Percentiles rank a stretch among this genome's conserved stretches.
phyloP scores from a whole-genome alignment of 2,113 vertebrate genomes.

The Arothron firmamentum region DNA sequence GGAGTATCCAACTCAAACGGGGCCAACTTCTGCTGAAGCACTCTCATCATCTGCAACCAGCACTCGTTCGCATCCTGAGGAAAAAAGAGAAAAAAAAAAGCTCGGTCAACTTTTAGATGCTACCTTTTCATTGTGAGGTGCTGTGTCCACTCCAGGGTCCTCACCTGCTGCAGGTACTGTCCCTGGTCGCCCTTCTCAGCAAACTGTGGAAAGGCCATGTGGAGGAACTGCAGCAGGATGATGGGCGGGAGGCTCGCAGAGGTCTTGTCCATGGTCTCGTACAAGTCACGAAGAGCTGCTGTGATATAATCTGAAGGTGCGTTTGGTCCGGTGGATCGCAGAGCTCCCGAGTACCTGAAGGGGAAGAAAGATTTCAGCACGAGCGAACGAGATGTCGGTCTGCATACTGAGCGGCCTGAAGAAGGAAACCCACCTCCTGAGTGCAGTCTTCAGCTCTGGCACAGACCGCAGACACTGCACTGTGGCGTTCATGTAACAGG shows the following conservation, averaged over 20 bases:
- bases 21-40: slow-evolving; percentile 95
- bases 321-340: slow-evolving; percentile 92
- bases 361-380: not conserved
- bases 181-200: slow-evolving; percentile 98
- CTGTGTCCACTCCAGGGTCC: not conserved
- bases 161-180: slow-evolving; percentile 97
- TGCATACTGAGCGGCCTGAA: not conserved
- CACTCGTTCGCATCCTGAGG: slow-evolving; percentile 96
- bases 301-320: slow-evolving; percentile 97
- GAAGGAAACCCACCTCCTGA: slow-evolving; percentile 80
- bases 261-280: slow-evolving; percentile 99
- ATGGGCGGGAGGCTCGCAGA: slow-evolving; percentile 98
- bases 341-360: slow-evolving; percentile 87
- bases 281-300: slow-evolving; percentile 97
- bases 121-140: not conserved
- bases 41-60: slow-evolving; percentile 96
- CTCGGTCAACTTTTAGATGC: not conserved
- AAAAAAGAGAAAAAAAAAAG: not conserved
- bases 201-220: slow-evolving; percentile 99
- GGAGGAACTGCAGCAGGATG: slow-evolving; percentile 97
- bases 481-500: slow-evolving; percentile 99
- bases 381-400: not conserved
- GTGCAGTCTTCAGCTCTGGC: slow-evolving; percentile 92
- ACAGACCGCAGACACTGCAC: slow-evolving; percentile 98
- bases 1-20: slow-evolving; percentile 83